Base-by-base conservation (phyloP, 2,113 vertebrate species). In the Spea bombifrons region DNA sequence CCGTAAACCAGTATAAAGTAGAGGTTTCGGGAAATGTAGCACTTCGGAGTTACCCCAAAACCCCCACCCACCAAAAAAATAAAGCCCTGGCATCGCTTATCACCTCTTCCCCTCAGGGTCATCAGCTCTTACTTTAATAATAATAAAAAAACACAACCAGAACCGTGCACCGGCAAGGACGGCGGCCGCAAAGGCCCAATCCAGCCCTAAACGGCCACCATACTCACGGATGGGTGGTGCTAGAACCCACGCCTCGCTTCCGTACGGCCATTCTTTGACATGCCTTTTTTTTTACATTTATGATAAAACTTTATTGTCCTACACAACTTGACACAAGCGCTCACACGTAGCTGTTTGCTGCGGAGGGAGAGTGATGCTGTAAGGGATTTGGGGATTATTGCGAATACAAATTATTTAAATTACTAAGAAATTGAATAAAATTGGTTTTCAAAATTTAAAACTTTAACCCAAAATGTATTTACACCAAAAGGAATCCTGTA, bases 291-390 rank as follows among this genome's bases (percentile, higher is more conserved):
- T 76, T 67, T 46, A 64, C 12, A 17, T 8, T 61, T 7, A 49
- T 4, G 8, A 7, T 17, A 13, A 16, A 75, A 76, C 75, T 76
- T 76, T 76, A 76, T 76, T 76, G 4, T 15, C 8, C 5, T 64
- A 8, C 16, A 46, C 16, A 16, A 52, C 8, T 7, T 30, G 30
- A 3, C 2, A 75, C 46, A 75, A 5, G 15, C 4, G 1, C 47
- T 9, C 55, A 46, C 30, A 45, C 17, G 65, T 0, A 43, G 43
- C 65, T 68, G 45, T 4, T 12, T 3, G 7, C 7, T 30, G 30
- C 30, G 30, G 30, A 30, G 30, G 30, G 30, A 30, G 30, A 30
- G 30, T 30, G 30, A 30, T 30, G 30, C 30, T 30, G 1, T 2
- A 30, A 30, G 30, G 30, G 30, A 30, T 30, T 30, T 30, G 30